Evolutionary conservation across 2,797 vertebrate species (phyloP), one percentile per base, ranked within the genome.

Genomic region (Crenichthys baileyi): DNA sequence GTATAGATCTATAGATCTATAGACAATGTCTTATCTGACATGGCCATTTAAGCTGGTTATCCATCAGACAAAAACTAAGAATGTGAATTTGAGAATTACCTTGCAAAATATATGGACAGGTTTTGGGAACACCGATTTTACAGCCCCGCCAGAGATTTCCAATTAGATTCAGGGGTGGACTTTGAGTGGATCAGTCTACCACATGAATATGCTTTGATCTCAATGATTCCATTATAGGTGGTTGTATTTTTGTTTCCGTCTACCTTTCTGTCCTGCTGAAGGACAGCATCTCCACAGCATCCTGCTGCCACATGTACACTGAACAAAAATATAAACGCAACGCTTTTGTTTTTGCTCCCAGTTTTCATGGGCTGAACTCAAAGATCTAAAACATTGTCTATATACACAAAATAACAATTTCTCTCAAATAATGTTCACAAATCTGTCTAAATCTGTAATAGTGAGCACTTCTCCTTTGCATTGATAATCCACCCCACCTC

Each of bases 21-120:
- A 79, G 87, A 44, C 85, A 79, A 87, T 11, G 56, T 58, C 31
- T 70, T 61, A 51, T 78, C 24, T 84, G 76, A 80, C 53, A 82
- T 75, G 20, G 82, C 79, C 55, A 56, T 26, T 70, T 80, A 29
- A 18, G 31, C 44, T 20, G 36, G 61, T 81, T 73, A 73, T 70
- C 76, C 73, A 79, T 83, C 73, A 31, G 75, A 36, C 15, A 8
- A 0, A 15, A 63, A 70, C 46, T 13, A 11, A 39, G 58, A 75
- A 78, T 61, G 16, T 44, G 55, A 81, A 63, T 79, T 61, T 77
- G 5, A 75, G 9, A 77, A n/a, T 46, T n/a, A 16, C 4, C 5
- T 46, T 70, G 0, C 6, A 46, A 46, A 12, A 26, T 48, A 26
- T 16, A 44, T 41, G 29, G 9, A 48, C 1, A 70, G 12, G 1